Base-by-base conservation (phyloP, 2,888 invertebrate species). In the Polymixis lichenea region DNA sequence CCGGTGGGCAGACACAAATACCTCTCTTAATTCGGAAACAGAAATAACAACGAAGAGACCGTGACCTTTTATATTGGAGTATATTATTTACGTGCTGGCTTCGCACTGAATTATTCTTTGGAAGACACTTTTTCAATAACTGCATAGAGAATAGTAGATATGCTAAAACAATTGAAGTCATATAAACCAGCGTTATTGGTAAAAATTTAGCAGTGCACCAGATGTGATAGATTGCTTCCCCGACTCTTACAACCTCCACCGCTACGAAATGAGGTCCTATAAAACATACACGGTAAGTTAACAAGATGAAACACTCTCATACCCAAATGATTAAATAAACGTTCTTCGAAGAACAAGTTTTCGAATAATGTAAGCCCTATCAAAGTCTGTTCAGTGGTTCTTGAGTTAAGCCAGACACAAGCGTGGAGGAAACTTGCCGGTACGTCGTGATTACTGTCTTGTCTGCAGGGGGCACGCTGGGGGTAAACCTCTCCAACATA, bases 341-440 rank as follows among this genome's bases (percentile, higher is more conserved):
- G 79, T 78, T 78, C 83, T 80, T 46, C 72, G 69, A 76, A 73
- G 75, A 77, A 82, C 71, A 77, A 83, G 83, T 82, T 83, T 85
- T 81, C 82, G 74, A 83, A 84, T 86, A 85, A 83, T 77, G 67
- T 83, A 79, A 70, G 78, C 70, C 65, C 77, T 76, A 84, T 84
- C 84, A 72, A 84, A 77, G 62, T 77, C 70, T 78, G 77, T 75
- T 75, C 75, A 73, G 75, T 77, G 81, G 78, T 81, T 84, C 77
- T 81, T 77, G 67, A 80, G 77, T 82, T 72, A 79, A 79, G 80
- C 79, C 75, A 84, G 84, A 81, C 85, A 77, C 78, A 75, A 72
- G 74, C 74, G 71, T 62, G 70, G 68, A 76, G 73, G 72, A 78
- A 82, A 86, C 82, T 84, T 80, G 65, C 79, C 75, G 78, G 79